phyloP scores from a whole-genome alignment of 2,888 invertebrate genomes.

The Adelognathus sp. region DNA sequence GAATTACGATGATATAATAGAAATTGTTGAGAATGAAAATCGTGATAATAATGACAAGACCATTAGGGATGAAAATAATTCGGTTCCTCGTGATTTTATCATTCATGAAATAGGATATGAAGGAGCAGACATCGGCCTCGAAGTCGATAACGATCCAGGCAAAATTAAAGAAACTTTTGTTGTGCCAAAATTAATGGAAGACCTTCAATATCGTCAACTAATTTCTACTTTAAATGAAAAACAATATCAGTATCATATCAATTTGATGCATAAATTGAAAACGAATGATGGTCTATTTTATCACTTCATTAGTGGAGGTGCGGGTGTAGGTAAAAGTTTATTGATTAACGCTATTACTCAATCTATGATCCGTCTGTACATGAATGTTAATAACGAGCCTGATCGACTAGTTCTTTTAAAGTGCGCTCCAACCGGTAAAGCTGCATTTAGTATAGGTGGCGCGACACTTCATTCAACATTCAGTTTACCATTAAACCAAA shows the following conservation, averaged over 20 bases:
- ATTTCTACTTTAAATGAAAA: slow-evolving; percentile 25
- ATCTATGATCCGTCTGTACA: slow-evolving; percentile 14
- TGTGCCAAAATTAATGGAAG: slow-evolving; percentile 11
- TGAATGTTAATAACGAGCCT: slow-evolving; percentile 19
- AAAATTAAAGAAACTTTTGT: slow-evolving; percentile 10
- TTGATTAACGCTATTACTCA: slow-evolving; percentile 33
- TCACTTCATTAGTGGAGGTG: slow-evolving; percentile 7
- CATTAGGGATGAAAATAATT: background rate
- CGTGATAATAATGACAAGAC: background rate
- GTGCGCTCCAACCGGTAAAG: slow-evolving; percentile 9
- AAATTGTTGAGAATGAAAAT: slow-evolving; percentile 27
- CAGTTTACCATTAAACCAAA: slow-evolving; percentile 38
- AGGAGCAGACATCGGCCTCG: slow-evolving; percentile 6
- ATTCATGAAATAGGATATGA: slow-evolving; percentile 22
- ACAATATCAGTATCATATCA: slow-evolving; percentile 33
- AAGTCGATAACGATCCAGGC: background rate
- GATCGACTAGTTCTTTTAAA: background rate
- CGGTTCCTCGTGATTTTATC: background rate
- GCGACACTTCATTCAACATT: slow-evolving; percentile 42
- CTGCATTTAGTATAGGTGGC: slow-evolving; percentile 29
- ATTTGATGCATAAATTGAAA: slow-evolving; percentile 18
- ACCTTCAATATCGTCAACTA: slow-evolving; percentile 10
- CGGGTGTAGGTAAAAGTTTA: slow-evolving; percentile 17
- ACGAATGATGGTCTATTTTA: background rate
- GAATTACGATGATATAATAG: slow-evolving; percentile 22